Evolutionary conservation across 30 jellyfish, hydroid and myxozoan species (phyloP).

Genomic region (Hydractinia symbiolongicarpus): DNA sequence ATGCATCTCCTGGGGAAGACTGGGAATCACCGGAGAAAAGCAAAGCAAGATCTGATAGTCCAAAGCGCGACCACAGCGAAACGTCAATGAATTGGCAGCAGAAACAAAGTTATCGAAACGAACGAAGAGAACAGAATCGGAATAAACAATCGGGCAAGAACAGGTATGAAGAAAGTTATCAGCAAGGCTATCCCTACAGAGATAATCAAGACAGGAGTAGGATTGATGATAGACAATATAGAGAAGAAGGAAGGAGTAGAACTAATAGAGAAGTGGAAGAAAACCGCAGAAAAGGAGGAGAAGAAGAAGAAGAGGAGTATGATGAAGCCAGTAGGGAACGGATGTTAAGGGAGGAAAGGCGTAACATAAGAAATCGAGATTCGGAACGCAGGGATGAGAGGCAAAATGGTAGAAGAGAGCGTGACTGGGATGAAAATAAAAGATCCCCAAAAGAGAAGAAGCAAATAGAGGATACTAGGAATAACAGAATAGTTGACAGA

Average conservation of each 20-base stretch:
- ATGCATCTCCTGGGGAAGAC: slow-evolving; percentile 23
- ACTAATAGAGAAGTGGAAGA: too few species aligned
- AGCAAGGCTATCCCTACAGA: slow-evolving; percentile 2
- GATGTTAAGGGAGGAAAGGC: too few species aligned
- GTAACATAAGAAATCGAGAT: too few species aligned
- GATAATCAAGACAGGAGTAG: background rate
- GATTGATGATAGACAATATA: background rate
- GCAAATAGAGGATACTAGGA: too few species aligned
- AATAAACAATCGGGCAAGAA: background rate
- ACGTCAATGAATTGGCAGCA: background rate
- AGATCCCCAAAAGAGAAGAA: too few species aligned
- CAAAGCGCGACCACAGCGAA: background rate
- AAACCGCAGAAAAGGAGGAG: too few species aligned
- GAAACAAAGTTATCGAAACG: background rate
- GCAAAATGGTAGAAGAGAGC: too few species aligned
- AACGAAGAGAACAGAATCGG: background rate
- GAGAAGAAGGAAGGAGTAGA: background rate
- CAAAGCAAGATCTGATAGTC: background rate
- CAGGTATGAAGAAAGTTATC: background rate
- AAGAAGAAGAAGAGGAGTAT: too few species aligned
- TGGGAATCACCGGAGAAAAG: background rate
- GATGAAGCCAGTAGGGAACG: too few species aligned
- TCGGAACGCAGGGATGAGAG: too few species aligned
- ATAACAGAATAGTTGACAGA: too few species aligned
- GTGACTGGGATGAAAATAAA: too few species aligned